These are phyloP conservation scores for Odocoileus virginianus DNA, from an alignment of 2,113 vertebrate species.

Conservation along the genomic window DNA sequence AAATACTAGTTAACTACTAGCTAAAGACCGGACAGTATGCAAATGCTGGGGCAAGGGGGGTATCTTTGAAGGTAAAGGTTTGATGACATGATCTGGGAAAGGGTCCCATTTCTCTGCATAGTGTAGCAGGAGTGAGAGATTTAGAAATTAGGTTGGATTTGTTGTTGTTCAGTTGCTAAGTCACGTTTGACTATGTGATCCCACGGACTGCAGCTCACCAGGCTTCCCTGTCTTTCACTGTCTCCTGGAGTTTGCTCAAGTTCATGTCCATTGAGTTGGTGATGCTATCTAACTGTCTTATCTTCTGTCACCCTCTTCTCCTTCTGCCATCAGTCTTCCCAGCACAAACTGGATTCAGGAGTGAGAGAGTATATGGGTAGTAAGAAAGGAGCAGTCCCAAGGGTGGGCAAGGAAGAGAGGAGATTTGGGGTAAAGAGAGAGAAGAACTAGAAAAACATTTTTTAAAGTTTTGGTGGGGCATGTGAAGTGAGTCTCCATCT, in stretches of 20 bases:
- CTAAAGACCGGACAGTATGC: neutral
- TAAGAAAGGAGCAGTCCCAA: neutral
- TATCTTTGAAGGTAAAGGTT: neutral
- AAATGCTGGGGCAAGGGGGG: neutral
- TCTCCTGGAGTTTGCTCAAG: neutral
- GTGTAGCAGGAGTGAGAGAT: neutral
- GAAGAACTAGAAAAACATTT: neutral
- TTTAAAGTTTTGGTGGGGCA: neutral
- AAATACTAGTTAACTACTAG: neutral
- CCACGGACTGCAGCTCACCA: neutral
- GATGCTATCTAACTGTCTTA: neutral
- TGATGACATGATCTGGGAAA: neutral
- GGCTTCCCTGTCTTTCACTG: neutral
- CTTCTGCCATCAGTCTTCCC: neutral
- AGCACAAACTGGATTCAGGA: neutral
- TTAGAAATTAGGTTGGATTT: neutral
- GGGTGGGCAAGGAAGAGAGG: neutral
- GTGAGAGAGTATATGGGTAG: neutral
- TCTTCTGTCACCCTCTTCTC: neutral
- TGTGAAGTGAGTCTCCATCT: neutral
- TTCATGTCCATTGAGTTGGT: neutral
- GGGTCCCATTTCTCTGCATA: neutral
- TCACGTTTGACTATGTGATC: neutral
- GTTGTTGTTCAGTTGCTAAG: neutral
- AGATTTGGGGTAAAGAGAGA: neutral